Evolutionary conservation across 2,888 invertebrate genomes (phyloP).

Genomic region (Diarsia rubi): DNA sequence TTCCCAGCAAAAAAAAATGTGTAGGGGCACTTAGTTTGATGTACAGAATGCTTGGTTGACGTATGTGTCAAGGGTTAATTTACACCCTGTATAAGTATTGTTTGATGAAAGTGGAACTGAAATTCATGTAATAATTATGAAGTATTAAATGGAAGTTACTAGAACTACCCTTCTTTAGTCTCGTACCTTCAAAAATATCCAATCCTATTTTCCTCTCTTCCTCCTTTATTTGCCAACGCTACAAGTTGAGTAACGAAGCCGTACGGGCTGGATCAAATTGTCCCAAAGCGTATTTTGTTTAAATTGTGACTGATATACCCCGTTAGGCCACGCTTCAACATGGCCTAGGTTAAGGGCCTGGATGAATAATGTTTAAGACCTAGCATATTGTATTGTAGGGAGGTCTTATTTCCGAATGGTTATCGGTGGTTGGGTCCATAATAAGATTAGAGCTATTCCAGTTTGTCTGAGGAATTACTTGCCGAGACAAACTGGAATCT

Average conservation of each 20-base stretch:
- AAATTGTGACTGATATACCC: slow-evolving; percentile 88
- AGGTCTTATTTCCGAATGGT: slow-evolving; percentile 40
- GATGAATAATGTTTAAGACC: slow-evolving; percentile 68
- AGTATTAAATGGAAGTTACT: background rate
- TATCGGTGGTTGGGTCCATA: background rate
- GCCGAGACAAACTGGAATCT: too few relatives aligned
- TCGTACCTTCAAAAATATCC: background rate
- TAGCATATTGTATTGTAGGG: slow-evolving; percentile 45
- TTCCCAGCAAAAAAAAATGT: too few relatives aligned
- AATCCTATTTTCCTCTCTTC: background rate
- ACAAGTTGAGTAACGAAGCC: slow-evolving; percentile 82
- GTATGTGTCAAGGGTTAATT: too few relatives aligned
- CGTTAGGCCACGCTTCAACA: slow-evolving; percentile 75
- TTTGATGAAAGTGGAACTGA: background rate
- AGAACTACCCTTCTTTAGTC: background rate
- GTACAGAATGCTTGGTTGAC: too few relatives aligned
- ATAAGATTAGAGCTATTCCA: background rate
- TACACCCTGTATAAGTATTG: too few relatives aligned
- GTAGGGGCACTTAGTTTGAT: too few relatives aligned
- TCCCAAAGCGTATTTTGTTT: slow-evolving; percentile 84
- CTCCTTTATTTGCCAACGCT: slow-evolving; percentile 73
- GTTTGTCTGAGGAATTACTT: too few relatives aligned
- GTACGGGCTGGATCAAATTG: slow-evolving; percentile 80
- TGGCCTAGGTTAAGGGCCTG: slow-evolving; percentile 77
- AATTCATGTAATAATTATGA: background rate